Base-by-base conservation (phyloP, 1,140 invertebrate genomes). In the Whitmania pigra region DNA sequence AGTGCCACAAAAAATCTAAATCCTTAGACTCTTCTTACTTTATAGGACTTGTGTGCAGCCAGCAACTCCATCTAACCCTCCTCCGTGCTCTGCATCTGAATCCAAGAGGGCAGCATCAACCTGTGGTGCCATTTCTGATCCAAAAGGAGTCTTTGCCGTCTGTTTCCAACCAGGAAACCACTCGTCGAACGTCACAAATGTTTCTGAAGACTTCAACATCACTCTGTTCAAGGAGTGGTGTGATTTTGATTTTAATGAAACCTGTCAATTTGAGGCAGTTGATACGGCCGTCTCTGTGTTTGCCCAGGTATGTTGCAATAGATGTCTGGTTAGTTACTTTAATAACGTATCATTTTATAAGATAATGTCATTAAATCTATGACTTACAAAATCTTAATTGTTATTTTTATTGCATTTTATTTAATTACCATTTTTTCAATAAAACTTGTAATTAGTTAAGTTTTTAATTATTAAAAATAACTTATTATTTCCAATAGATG, bases 201-300 rank as follows among this genome's bases (percentile, higher is more conserved):
- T 31, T 31, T 25, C 57, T 25, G 29, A 63, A 22, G 57, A 31
- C 29, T 22, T 22, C 57, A 63, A 63, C 20, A 20, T 22, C 22
- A 63, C 57, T 63, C 22, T 5, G 22, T 63, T 18, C 57, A 63
- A 31, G 22, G 57, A 63, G 9, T 63, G 57, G 57, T 63, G 57
- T n/a, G 18, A 63, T 20, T 63, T 63, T 63, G 57, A 63, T 63
- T 63, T 63, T 20, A 31, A 17, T 63, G 22, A 63, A 31, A 63
- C 29, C 6, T 63, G 57, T 20, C 22, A 63, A 25, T 22, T 63
- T 22, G 57, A 63, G 57, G 57, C 29, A 7, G 57, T 63, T 31
- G 22, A 63, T 13, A 63, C 6, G 11, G 57, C 57, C 4, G 22
- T 63, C 22, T 22, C 57, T 5, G 57, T 63, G 6, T 63, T 63